phyloP scores from a whole-genome alignment of 2,888 invertebrate species.

The Embidobia sp. region DNA sequence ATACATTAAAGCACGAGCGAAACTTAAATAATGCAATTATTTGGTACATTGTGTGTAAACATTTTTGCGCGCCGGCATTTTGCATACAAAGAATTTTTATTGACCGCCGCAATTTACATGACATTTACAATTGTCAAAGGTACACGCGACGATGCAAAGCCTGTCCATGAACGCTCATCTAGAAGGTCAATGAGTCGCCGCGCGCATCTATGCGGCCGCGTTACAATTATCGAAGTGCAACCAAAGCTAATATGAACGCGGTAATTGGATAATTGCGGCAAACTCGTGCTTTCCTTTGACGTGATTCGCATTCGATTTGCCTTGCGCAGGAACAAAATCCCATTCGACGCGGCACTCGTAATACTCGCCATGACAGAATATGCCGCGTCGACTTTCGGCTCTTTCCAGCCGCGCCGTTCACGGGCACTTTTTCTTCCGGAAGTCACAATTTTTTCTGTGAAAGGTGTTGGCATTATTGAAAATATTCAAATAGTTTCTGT shows the following conservation, averaged over 20 bases:
- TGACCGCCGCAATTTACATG: constrained; percentile 45
- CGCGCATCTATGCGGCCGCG: constrained; percentile 54
- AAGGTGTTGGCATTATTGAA: no score
- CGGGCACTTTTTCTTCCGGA: no score
- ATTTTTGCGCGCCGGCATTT: constrained; percentile 41
- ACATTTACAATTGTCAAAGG: constrained; percentile 54
- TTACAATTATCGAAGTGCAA: constrained; percentile 72
- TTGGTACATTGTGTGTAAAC: constrained; percentile 44
- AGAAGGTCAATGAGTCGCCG: constrained; percentile 61
- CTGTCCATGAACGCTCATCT: constrained; percentile 15
- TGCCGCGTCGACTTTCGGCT: constrained; percentile 27
- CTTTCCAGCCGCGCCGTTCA: no score
- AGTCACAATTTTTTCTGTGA: no score
- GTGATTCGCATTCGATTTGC: constrained; percentile 42
- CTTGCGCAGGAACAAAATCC: constrained; percentile 20
- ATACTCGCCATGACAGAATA: constrained; percentile 29
- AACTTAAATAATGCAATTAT: constrained; percentile 41
- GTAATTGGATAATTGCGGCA: constrained; percentile 75
- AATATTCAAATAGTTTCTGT: no score
- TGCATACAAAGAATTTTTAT: constrained; percentile 57
- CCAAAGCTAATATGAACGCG: constrained; percentile 69
- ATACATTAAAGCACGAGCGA: constrained; percentile 36
- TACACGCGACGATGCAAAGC: constrained; percentile 33
- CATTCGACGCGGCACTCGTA: constrained; percentile 22
- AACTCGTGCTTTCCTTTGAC: constrained; percentile 36